These are phyloP conservation scores for Drosophila neotestacea DNA, from an alignment of 2,888 invertebrate genomes.

Conservation along the genomic window DNA sequence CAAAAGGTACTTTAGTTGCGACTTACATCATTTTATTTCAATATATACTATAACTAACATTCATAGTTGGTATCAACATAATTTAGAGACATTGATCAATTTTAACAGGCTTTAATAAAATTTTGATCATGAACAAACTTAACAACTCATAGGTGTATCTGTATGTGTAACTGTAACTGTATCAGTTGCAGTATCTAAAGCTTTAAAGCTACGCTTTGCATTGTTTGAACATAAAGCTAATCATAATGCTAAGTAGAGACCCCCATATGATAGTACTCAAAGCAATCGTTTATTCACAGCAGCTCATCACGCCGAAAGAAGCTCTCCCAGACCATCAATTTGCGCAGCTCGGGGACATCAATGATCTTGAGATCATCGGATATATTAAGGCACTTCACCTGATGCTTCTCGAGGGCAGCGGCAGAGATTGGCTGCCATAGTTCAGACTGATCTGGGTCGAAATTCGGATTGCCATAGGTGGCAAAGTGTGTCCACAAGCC, in stretches of 20 bases:
- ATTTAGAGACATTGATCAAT: constrained; percentile 36
- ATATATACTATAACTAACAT: constrained; percentile 13
- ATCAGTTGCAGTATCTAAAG: constrained; percentile 34
- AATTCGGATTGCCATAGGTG: constrained; percentile 81
- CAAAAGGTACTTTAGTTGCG: constrained; percentile 81
- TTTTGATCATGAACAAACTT: constrained; percentile 59
- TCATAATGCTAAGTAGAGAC: constrained; percentile 38
- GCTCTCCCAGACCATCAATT: constrained; percentile 83
- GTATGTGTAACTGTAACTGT: constrained; percentile 21
- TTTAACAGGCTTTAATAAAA: constrained; percentile 62
- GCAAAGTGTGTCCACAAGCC: constrained; percentile 84
- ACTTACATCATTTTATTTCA: constrained; percentile 57
- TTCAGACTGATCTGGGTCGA: constrained; percentile 74
- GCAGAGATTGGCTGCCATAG: constrained; percentile 79
- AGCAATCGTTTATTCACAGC: constrained; percentile 57
- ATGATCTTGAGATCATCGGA: constrained; percentile 82
- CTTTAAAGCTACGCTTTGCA: constrained; percentile 68
- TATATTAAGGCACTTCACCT: constrained; percentile 85
- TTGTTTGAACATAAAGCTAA: constrained; percentile 66
- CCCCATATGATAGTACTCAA: constrained; percentile 11
- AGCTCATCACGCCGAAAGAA: constrained; percentile 81
- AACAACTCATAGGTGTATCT: constrained; percentile 52
- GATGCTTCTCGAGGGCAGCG: constrained; percentile 68
- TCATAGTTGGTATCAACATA: background rate
- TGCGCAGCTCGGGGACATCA: constrained; percentile 83